These are phyloP conservation scores for Pampusana beccarii DNA, from an alignment of 2,113 vertebrate genomes.

Conservation along the genomic window DNA sequence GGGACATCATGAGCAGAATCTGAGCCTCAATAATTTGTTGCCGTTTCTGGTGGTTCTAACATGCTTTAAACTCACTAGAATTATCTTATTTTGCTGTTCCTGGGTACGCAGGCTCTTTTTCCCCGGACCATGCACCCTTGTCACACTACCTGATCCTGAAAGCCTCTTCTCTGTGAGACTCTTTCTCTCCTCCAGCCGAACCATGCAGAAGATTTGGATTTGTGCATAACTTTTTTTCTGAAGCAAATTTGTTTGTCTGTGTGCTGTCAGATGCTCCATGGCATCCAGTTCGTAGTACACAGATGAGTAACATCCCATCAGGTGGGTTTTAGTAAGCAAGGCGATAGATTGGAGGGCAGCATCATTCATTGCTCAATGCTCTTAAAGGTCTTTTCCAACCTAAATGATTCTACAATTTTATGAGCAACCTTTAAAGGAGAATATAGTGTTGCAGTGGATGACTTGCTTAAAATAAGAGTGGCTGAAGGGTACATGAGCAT, in stretches of 20 bases:
- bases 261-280: neutral
- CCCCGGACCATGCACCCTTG: neutral
- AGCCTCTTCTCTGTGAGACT: neutral
- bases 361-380: neutral
- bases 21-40: neutral
- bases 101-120: neutral
- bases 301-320: neutral
- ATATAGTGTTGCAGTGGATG: neutral
- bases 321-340: neutral
- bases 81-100: neutral
- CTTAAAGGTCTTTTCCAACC: neutral
- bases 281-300: rapidly evolving
- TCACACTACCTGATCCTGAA: neutral
- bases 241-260: neutral
- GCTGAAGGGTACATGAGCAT: neutral
- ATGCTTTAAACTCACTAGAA: neutral
- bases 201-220: neutral
- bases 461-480: neutral
- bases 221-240: neutral
- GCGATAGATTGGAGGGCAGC: neutral
- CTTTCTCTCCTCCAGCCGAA: neutral
- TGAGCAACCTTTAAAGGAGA: neutral
- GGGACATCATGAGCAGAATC: neutral
- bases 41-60: neutral
- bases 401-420: neutral